A percentile compares a stretch with the other conserved stretches of the same genome.
Evolutionary conservation across 2,797 vertebrate genomes (phyloP).

Genomic region (Sphenopsis melanotis): DNA sequence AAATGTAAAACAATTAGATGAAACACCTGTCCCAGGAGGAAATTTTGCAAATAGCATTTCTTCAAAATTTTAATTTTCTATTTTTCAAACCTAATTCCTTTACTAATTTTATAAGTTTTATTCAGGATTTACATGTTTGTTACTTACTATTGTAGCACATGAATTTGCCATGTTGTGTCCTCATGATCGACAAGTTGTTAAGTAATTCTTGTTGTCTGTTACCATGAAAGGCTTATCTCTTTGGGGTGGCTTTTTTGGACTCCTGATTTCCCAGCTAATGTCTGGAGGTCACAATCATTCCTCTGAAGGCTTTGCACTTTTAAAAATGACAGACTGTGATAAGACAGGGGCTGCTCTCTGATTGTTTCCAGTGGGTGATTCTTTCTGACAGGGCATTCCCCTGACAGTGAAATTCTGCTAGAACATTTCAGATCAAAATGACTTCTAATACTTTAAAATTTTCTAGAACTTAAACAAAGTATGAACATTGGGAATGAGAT

Average conservation of each 20-base stretch:
- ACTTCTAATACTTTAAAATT: neutral
- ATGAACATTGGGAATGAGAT: neutral
- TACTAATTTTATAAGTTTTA: neutral
- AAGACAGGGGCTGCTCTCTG: neutral
- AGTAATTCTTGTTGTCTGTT: neutral
- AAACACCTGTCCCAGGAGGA: neutral
- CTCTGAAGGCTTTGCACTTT: conserved; percentile 1
- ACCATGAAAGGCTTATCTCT: neutral
- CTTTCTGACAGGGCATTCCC: conserved; percentile 16
- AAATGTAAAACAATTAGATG: neutral
- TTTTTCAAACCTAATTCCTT: neutral
- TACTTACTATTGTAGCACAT: neutral
- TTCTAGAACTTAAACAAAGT: neutral
- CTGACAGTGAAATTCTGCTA: conserved; percentile 12
- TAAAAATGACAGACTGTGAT: neutral
- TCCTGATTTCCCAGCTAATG: neutral
- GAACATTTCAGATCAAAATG: neutral
- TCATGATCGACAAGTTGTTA: neutral
- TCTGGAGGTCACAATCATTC: conserved; percentile 12
- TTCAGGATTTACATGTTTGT: neutral
- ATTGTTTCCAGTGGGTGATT: conserved; percentile 11
- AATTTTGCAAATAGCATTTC: neutral
- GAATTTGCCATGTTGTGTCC: neutral
- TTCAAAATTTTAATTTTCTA: neutral
- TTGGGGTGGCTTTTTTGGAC: neutral